Conservation (phyloP, 2,797 vertebrate species). For the Cryptoprocta ferox region DNA sequence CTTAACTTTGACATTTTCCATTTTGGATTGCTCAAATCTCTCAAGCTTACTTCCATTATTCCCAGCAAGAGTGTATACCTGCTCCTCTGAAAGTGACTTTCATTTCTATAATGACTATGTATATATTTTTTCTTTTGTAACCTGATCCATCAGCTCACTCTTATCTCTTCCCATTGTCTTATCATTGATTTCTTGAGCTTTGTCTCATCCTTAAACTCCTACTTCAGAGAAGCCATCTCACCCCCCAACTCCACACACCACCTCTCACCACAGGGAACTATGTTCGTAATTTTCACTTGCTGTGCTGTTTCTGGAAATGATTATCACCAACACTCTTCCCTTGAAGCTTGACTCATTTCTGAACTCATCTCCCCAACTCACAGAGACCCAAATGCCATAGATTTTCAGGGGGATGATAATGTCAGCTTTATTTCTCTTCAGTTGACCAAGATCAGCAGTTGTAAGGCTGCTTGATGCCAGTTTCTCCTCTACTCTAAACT, state of each 20-base stretch:
- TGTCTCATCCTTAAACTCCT: background rate
- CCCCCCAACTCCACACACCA: background rate
- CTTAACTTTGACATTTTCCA: constrained; percentile 1
- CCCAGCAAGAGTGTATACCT: background rate
- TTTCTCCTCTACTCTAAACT: background rate
- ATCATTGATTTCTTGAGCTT: constrained; percentile 22
- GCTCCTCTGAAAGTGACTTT: constrained; percentile 11
- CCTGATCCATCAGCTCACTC: background rate
- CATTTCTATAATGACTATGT: background rate
- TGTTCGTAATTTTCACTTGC: background rate
- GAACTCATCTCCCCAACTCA: background rate
- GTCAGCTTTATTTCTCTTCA: background rate
- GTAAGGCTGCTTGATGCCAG: background rate
- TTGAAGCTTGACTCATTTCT: background rate
- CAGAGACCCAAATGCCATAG: background rate
- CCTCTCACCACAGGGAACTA: background rate
- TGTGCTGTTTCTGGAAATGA: background rate
- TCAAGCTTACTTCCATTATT: background rate
- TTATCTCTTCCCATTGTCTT: background rate
- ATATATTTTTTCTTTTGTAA: constrained; percentile 1
- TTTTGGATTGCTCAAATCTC: constrained; percentile 40
- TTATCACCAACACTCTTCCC: background rate
- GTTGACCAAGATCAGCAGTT: background rate
- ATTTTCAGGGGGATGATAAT: background rate
- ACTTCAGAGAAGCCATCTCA: background rate